These are phyloP conservation scores for Siniperca scherzeri DNA, from an alignment of 2,797 vertebrate species.

Conservation along the genomic window DNA sequence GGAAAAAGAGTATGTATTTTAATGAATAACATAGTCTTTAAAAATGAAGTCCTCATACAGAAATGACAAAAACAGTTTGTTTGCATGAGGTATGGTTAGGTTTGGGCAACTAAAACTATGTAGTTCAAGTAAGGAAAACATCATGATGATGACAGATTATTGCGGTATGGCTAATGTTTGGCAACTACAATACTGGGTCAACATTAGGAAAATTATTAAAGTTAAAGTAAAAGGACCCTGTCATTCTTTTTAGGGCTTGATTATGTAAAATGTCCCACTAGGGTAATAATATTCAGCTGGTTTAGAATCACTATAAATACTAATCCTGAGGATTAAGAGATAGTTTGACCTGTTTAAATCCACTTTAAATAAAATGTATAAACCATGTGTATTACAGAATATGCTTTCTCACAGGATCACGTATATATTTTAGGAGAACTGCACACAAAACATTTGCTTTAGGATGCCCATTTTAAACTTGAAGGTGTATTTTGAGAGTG, in stretches of 20 bases:
- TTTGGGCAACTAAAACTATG: not conserved
- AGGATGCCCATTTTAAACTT: not conserved
- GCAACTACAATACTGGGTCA: not conserved
- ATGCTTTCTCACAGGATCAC: not conserved
- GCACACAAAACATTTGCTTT: not conserved
- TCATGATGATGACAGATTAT: not conserved
- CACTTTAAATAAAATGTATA: not conserved
- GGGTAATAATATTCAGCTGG: not conserved
- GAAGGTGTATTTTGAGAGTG: not conserved
- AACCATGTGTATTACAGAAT: not conserved
- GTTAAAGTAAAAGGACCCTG: not conserved
- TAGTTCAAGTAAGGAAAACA: not conserved
- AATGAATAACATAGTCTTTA: too few relatives aligned
- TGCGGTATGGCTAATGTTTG: not conserved
- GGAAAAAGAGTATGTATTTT: too few relatives aligned
- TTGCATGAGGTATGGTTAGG: not conserved
- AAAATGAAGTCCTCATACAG: too few relatives aligned
- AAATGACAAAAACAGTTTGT: too few relatives aligned
- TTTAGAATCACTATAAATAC: not conserved
- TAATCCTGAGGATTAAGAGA: not conserved
- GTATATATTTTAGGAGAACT: not conserved
- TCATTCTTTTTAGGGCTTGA: not conserved
- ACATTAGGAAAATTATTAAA: not conserved
- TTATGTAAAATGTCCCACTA: not conserved
- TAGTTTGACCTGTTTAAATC: not conserved